Evolutionary conservation across 1,140 invertebrate species (phyloP).

Genomic region (Pseudomyrmex dendroicus): DNA sequence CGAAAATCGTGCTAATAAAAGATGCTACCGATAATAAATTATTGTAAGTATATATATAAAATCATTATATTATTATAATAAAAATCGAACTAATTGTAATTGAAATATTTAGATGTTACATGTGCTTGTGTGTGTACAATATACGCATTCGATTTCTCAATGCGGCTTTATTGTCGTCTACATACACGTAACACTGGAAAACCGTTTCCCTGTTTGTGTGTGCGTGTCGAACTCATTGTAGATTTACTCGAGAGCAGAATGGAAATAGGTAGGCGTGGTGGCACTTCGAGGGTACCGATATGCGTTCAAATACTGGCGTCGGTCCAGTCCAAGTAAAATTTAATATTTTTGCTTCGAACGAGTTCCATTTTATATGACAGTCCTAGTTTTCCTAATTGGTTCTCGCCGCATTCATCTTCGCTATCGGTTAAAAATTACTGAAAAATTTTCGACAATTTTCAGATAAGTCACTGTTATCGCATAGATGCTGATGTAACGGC

Average conservation of each 20-base stretch:
- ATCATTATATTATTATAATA: not conserved
- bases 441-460: slow-evolving; percentile 28
- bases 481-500: not conserved
- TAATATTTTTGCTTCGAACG: slow-evolving; percentile 83
- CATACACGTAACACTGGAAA: not conserved
- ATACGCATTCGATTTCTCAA: not conserved
- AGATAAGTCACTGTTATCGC: not conserved
- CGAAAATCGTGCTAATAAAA: not conserved
- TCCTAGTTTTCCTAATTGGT: slow-evolving; percentile 80
- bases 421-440: slow-evolving; percentile 33
- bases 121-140: not conserved
- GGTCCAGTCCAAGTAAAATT: slow-evolving; percentile 81
- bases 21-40: no score
- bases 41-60: no score
- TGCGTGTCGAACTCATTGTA: slow-evolving; percentile 35
- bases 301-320: slow-evolving; percentile 77
- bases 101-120: not conserved
- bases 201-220: not conserved
- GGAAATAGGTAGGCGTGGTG: slow-evolving; percentile 49
- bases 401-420: slow-evolving; percentile 52
- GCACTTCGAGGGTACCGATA: slow-evolving; percentile 70
- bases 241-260: slow-evolving; percentile 50
- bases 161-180: not conserved
- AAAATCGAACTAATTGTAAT: not conserved
- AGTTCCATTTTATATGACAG: slow-evolving; percentile 78